Conservation (phyloP, 2,797 vertebrate genomes). For the Brachymystax lenok region DNA sequence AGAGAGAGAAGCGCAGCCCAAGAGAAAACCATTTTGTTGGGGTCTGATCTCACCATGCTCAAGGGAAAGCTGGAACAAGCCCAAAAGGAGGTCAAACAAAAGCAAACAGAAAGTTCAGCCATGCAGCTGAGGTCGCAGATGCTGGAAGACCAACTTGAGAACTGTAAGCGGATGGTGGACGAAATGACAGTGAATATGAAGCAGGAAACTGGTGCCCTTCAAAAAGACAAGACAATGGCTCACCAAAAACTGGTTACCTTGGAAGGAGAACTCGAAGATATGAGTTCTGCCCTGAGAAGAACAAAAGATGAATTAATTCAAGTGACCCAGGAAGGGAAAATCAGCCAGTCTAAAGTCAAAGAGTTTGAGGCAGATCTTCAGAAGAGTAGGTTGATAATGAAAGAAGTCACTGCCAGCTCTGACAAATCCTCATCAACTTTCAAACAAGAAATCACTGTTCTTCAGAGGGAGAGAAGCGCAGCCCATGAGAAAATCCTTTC, state of each 20-base stretch:
- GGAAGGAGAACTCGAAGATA: too few species aligned
- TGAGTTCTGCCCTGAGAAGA: too few species aligned
- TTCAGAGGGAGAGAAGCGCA: too few species aligned
- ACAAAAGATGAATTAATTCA: too few species aligned
- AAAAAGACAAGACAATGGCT: too few species aligned
- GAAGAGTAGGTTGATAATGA: slow-evolving; percentile 50
- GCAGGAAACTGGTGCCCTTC: too few species aligned
- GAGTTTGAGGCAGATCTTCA: too few species aligned
- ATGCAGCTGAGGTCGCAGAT: slow-evolving; percentile 79
- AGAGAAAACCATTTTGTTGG: slow-evolving; percentile 77
- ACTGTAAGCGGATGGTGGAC: slow-evolving; percentile 81
- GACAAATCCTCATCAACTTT: slow-evolving; percentile 62
- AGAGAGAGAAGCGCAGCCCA: slow-evolving; percentile 80
- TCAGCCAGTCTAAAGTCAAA: too few species aligned
- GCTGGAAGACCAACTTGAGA: slow-evolving; percentile 84
- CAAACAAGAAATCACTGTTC: too few species aligned
- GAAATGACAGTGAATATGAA: slow-evolving; percentile 32
- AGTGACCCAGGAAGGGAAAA: slow-evolving; percentile 9
- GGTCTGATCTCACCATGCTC: slow-evolving; percentile 77
- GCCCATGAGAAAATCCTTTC: too few species aligned
- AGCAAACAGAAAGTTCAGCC: slow-evolving; percentile 75
- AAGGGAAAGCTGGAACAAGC: slow-evolving; percentile 80
- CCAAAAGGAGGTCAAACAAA: slow-evolving; percentile 79
- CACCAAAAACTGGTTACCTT: too few species aligned
- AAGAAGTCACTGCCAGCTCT: slow-evolving; percentile 72